Conservation (phyloP, 1,140 invertebrate genomes). For the Drosophila lowei region DNA sequence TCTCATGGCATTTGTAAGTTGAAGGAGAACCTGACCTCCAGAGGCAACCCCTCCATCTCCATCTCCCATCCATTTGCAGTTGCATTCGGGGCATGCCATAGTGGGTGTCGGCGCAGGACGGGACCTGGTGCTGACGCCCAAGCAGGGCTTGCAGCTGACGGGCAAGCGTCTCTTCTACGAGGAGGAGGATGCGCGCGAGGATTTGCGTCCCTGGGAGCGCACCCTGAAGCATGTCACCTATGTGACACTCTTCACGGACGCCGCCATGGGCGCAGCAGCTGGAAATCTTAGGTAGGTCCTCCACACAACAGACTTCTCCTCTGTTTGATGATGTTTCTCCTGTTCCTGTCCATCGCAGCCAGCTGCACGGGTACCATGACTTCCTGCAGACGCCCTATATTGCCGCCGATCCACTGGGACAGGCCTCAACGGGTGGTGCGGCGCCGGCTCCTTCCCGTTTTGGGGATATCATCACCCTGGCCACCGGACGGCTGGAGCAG, state of each 20-base stretch:
- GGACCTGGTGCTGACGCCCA: conserved; percentile 76
- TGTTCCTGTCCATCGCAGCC: conserved; percentile 39
- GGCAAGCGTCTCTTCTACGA: conserved; percentile 76
- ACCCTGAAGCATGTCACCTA: conserved; percentile 86
- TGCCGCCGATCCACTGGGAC: conserved; percentile 56
- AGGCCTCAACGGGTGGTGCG: conserved; percentile 34
- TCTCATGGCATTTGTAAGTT: conserved; percentile 58
- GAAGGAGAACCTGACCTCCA: too few species aligned
- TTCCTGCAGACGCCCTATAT: conserved; percentile 84
- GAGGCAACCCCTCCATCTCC: background rate
- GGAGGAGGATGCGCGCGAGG: conserved; percentile 31
- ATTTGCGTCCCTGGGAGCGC: conserved; percentile 84
- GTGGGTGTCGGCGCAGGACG: conserved; percentile 52
- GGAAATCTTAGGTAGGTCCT: conserved; percentile 70
- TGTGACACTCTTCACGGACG: conserved; percentile 83
- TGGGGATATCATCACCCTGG: conserved; percentile 86
- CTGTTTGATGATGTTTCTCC: too few species aligned
- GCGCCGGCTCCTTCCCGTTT: conserved; percentile 71
- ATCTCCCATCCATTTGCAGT: conserved; percentile 17
- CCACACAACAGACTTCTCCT: too few species aligned
- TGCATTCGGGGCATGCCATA: conserved; percentile 41
- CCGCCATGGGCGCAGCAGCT: conserved; percentile 75
- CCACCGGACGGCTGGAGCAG: conserved; percentile 85
- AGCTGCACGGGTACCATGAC: conserved; percentile 72
- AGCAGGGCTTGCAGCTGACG: conserved; percentile 49